These are phyloP conservation scores for Bucco capensis DNA, from an alignment of 2,113 vertebrate species.

Conservation along the genomic window DNA sequence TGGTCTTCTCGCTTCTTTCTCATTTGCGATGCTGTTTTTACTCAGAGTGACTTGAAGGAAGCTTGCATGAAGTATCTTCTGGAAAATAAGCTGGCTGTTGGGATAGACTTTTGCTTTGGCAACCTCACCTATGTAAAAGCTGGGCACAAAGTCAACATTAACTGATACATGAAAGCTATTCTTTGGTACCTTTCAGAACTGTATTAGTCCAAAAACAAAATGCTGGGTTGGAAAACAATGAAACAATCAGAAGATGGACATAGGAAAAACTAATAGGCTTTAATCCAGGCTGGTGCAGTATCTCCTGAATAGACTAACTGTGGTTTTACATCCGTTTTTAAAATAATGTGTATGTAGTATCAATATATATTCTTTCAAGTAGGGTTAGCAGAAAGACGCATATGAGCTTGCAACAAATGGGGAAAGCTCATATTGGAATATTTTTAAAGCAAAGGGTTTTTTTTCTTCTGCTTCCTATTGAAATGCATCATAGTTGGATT, in stretches of 20 bases:
- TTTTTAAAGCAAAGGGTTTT: neutral
- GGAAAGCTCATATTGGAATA: neutral
- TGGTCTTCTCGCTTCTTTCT: neutral
- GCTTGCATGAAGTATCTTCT: neutral
- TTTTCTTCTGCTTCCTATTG: neutral
- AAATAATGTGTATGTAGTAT: rapidly evolving
- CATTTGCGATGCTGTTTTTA: neutral
- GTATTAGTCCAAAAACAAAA: neutral
- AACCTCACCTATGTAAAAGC: neutral
- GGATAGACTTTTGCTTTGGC: neutral
- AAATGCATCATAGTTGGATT: neutral
- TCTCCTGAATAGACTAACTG: neutral
- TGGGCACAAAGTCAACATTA: neutral
- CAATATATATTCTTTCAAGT: neutral
- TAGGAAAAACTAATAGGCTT: neutral
- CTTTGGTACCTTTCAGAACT: neutral
- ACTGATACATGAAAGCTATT: neutral
- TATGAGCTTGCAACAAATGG: neutral
- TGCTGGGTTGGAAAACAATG: neutral
- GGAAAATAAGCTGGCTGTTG: neutral
- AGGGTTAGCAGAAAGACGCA: neutral
- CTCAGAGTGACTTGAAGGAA: rapidly evolving
- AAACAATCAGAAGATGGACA: neutral
- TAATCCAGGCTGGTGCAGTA: neutral
- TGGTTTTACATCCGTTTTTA: neutral